Evolutionary conservation across 2,113 vertebrate genomes (phyloP), one percentile per base, ranked within the genome.

Genomic region (Melanerpes formicivorus): DNA sequence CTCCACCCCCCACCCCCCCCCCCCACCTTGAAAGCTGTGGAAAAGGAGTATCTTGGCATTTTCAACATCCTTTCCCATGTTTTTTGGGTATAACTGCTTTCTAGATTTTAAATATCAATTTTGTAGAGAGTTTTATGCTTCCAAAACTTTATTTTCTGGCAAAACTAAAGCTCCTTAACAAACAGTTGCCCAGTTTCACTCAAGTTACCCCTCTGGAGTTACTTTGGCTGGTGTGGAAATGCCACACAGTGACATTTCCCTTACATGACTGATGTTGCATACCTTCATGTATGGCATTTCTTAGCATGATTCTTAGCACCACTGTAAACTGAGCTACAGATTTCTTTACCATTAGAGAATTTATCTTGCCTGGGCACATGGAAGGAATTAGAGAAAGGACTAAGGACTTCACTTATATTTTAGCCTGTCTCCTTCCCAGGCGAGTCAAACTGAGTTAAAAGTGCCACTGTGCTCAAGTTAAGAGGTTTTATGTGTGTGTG

Each of bases 401-500:
- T 88, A 54, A 93, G 86, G 48, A 74, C 90, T 92, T 91, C 26
- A 13, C 74, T 88, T 93, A 25, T 18, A 29, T 88, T 96, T 94
- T 59, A 76, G n/a, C 74, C 50, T 81, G 32, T 75, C 80, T 88
- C 54, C 63, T 93, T 63, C 63, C 6, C 34, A 80, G 71, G 88
- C 3, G 0, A 95, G 73, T 78, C 73, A 64, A 90, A 60, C 7
- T 44, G 74, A 93, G 86, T 86, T 95, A 58, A 76, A 94, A 96
- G 93, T 95, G 86, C 80, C 92, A 92, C 95, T 96, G 86, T 96
- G 88, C 92, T 94, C n/a, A 30, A 79, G 80, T 78, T 94, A 88
- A 96, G 95, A 95, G 90, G 83, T 96, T 95, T 90, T 94, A 93
- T 73, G 59, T 88, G 88, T 93, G 90, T 95, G 93, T 94, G 96